Base-by-base conservation (phyloP, 2,113 vertebrate species). In the Protobothrops flavoviridis region DNA sequence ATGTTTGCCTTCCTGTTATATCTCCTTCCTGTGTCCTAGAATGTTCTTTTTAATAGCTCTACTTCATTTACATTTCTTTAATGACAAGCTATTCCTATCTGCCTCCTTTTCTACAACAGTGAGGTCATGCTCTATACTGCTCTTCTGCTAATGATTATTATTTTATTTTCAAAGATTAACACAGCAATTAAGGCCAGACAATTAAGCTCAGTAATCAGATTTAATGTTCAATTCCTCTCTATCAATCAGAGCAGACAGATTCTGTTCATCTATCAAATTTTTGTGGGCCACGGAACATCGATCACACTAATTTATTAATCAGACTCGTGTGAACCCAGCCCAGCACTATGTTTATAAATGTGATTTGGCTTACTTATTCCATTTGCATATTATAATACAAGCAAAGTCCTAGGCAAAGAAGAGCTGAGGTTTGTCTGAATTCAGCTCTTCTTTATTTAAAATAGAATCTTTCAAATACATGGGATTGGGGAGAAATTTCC, bases 141-240 rank as follows among this genome's bases (percentile, higher is more conserved):
- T 81, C 74, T 92, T 59, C 91, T n/a, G 87, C 87, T 92, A 20
- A 61, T 87, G 87, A 86, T 45, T 90, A 90, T 64, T 90, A 24
- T 52, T 50, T 64, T 86, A 59, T 91, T 59, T 87, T 85, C 91
- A 50, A 61, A 87, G 91, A 87, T 87, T 87, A 92, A 50, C 56
- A 61, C 26, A 61, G 85, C 24, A 29, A 92, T 87, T 92, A 92
- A 29, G 55, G 2, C 6, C 43, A 87, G 55, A 61, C 26, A 61
- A 87, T 59, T 86, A 59, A 45, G 17, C 29, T 55, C 48, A 53
- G 26, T 85, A 87, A 48, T 92, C 85, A 91, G 81, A 29, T 92
- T 92, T 92, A 87, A 92, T 87, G 48, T 92, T n/a, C 56, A 92
- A 24, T 57, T 92, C 29, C 48, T 57, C 85, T 52, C 23, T 59